Conservation (phyloP, 2,113 vertebrate genomes). For the cat (Felis catus) region F.catus_Fca126_mat1.0 CM031428.1:1702501-1703000, state of each 20-base stretch:
- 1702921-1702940: background rate
- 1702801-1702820: too few relatives aligned
- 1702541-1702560: background rate
- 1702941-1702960: background rate
- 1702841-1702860: background rate
- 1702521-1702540: background rate
- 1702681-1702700: too few relatives aligned
- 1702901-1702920: background rate
- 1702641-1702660: too few relatives aligned
- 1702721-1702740: too few relatives aligned
- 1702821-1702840: background rate
- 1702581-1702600: too few relatives aligned
- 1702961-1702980: background rate
- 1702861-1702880: constrained; percentile 26
- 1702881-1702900: background rate
- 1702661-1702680: too few relatives aligned
- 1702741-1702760: too few relatives aligned
- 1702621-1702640: too few relatives aligned
- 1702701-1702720: too few relatives aligned
- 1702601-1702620: too few relatives aligned
- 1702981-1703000: background rate
- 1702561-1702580: constrained; percentile 2
- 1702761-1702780: too few relatives aligned
- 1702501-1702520: background rate
- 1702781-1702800: too few relatives aligned